Evolutionary conservation across 2,113 vertebrate genomes (phyloP), one percentile per base, ranked within the genome.

Genomic region (Salvelinus sp.): DNA sequence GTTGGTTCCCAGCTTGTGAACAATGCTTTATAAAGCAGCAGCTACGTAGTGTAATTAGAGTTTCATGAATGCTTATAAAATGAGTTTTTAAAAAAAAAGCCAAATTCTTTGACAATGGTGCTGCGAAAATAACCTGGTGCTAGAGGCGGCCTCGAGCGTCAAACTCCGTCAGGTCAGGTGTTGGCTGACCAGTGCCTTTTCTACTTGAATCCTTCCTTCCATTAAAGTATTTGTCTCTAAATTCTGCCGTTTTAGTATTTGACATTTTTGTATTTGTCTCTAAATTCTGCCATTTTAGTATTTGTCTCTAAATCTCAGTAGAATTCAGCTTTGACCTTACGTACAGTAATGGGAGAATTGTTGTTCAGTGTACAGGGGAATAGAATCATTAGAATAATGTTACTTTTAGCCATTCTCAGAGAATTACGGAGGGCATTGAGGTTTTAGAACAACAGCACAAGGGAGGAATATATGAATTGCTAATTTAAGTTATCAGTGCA

Each of bases 131-230:
- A 67, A 76, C 25, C 74, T 82, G 84, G 90, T 91, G 90, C 91
- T 91, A 75, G 6, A 85, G 23, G 80, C 75, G 68, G 62, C 38
- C 64, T 65, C 33, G 22, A 79, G 75, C 79, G 84, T 70, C 70
- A 74, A 38, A 81, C 68, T 62, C 54, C 70, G 79, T 78, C 23
- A 0, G 81, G 76, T 85, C 85, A 74, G 85, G 86, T 83, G 75
- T 88, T 89, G 84, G 86, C 87, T 44, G 83, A 81, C 73, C 86
- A 85, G 83, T 88, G 85, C 87, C 83, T 85, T 60, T 13, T 86
- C 60, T 88, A 85, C 91, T 91, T 91, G 80, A 91, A 86, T 84
- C 68, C n/a, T 67, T 50, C 76, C 67, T 75, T 70, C 80, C 3
- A 69, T 76, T 70, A 78, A 4, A 6, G 50, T 9, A 60, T 60